Base-by-base conservation (phyloP, 2,797 vertebrate genomes). In the Ptychobarbus kaznakovi region DNA sequence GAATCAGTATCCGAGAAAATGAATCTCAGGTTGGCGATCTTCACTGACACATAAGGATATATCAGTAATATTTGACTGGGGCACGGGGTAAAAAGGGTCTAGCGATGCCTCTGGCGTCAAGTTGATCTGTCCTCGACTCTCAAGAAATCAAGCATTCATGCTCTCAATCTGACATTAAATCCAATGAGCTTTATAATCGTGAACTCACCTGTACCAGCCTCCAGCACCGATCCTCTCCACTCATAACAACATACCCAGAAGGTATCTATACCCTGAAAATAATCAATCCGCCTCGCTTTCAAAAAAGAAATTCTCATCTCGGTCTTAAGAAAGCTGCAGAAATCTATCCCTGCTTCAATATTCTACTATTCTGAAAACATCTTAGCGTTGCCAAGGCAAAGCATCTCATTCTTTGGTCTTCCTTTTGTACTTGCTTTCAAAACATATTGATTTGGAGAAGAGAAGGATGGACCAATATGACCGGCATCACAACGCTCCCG, bases 381-480 rank as follows among this genome's bases (percentile, higher is more conserved):
- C 56, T 77, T 28, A 69, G 49, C 15, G 0, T 38, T 42, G 66
- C 65, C 83, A 35, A 25, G 9, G 25, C 25, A 44, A 69, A 56
- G 40, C 22, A 9, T 51, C 20, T 25, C 38, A 49, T 63, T 63
- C 75, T 80, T 35, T 46, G 66, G 49, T 80, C 65, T 35, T 79
- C 49, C 75, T 56, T 70, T 44, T 76, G 44, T 68, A 66, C 32
- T 42, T 78, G 63, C 63, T 84, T 84, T 84, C 83, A 84, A 69
- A 84, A 84, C 74, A 78, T 58, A 84, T 78, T 70, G 83, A 84
- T 84, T 78, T 35, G 32, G 63, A 56, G 32, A 25, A 2, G 12
- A 84, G 9, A 69, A 28, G 35, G 11, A 56, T 38, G 28, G 46
- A 68, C 42, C 22, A 22, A 69, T 46, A 77, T 16, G 40, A 58